Percentiles rank a stretch among this genome's conserved stretches.
These are phyloP conservation scores for Macrosteles quadrilineatus DNA, from an alignment of 1,140 invertebrate species.

Conservation along the genomic window DNA sequence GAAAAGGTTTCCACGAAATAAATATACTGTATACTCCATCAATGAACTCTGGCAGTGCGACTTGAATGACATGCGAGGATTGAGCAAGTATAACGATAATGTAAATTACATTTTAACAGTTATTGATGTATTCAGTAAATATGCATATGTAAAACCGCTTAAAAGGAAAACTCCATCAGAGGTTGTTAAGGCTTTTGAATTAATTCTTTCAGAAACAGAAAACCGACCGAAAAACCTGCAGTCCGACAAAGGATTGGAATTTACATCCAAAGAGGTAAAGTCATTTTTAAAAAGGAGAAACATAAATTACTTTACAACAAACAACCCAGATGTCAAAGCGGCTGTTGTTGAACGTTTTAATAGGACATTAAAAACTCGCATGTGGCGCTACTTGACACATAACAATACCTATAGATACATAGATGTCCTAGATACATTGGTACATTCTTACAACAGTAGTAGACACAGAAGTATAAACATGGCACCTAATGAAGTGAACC, in stretches of 20 bases:
- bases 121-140: neutral
- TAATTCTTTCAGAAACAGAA: neutral
- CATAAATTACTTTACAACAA: neutral
- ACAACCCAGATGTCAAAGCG: neutral
- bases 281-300: neutral
- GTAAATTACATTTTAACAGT: neutral
- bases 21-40: neutral
- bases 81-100: neutral
- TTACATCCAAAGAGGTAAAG: neutral
- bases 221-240: neutral
- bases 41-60: neutral
- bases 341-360: neutral
- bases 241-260: neutral
- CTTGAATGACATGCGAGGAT: too few species aligned
- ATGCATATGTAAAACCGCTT: neutral
- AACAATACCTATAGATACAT: neutral
- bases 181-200: neutral
- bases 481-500: neutral
- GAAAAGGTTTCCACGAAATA: neutral
- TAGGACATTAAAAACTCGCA: neutral
- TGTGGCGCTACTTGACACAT: slow-evolving; percentile 1
- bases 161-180: neutral
- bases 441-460: neutral
- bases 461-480: neutral
- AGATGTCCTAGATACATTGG: neutral